Conservation (phyloP, 2,888 invertebrate species). For the Chrysopilus asiliformis region DNA sequence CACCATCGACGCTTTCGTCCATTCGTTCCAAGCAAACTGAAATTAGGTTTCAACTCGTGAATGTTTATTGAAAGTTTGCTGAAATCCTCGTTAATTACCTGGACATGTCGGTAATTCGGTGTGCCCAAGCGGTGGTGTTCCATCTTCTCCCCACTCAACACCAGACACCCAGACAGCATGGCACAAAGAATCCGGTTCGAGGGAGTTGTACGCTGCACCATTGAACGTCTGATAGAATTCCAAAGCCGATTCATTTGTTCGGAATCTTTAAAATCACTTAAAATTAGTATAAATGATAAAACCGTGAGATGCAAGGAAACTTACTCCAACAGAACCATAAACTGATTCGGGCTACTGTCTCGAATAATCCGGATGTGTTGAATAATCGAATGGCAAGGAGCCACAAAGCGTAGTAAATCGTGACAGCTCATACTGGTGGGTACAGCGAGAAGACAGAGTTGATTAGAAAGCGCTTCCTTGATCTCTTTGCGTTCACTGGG, state of each 20-base stretch:
- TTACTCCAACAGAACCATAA: conserved; percentile 90
- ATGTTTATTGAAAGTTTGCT: conserved; percentile 2
- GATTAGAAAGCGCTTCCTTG: conserved; percentile 60
- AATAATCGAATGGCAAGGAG: conserved; percentile 81
- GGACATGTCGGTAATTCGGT: conserved; percentile 96
- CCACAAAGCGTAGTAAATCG: conserved; percentile 86
- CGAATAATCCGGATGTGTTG: conserved; percentile 84
- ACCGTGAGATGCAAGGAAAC: conserved; percentile 19
- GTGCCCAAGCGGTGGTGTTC: conserved; percentile 57
- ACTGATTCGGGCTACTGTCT: conserved; percentile 87
- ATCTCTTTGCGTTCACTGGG: conserved; percentile 59
- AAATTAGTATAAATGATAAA: conserved; percentile 15
- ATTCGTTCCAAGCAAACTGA: conserved; percentile 60
- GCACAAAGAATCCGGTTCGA: conserved; percentile 85
- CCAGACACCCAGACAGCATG: conserved; percentile 91
- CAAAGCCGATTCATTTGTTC: conserved; percentile 62
- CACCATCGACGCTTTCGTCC: conserved; percentile 98
- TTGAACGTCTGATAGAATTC: conserved; percentile 91
- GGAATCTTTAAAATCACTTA: conserved; percentile 41
- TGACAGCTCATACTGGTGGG: conserved; percentile 85
- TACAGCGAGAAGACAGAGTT: conserved; percentile 77
- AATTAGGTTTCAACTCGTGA: conserved; percentile 1
- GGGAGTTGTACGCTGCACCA: conserved; percentile 80
- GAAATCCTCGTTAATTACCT: conserved; percentile 37
- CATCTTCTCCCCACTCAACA: conserved; percentile 75